Evolutionary conservation across 1,140 invertebrate genomes (phyloP), one percentile per base, ranked within the genome.

Genomic region (Uloborus diversus): DNA sequence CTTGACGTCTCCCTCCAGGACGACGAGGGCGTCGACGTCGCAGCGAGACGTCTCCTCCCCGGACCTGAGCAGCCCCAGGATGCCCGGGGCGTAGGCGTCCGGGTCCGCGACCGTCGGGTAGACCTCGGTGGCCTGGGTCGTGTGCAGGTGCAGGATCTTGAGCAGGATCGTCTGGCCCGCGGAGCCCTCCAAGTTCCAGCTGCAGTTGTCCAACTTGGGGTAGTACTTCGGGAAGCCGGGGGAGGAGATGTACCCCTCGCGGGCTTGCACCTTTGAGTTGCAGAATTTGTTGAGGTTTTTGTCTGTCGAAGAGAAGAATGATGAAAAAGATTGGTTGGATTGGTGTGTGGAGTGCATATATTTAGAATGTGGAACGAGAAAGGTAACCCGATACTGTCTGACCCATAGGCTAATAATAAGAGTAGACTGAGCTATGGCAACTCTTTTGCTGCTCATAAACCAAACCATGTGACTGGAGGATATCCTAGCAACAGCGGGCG

Each of bases 151-250:
- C 37, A 91, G 79, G 1, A 91, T 81, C 0, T 88, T 88, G 9
- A 91, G 66, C 42, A 87, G 84, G 33, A 92, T 86, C 42, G 84
- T 85, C 83, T 91, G 90, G 61, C 89, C 88, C 3, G 85, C 85
- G 27, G 88, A 82, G 0, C 86, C 89, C 20, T 83, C 84, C 4
- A 91, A 84, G 35, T 85, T 86, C 90, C 90, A 91, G 17, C 85
- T 84, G 83, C 90, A 91, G 2, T 78, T 47, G 2, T 11, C 17
- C 5, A 79, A 69, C 23, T 81, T 82, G 1, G 91, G 86, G 83
- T 91, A 91, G 85, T 88, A 91, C 82, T 89, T 87, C 0, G 91
- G 90, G 85, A 91, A 92, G 0, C 90, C 90, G 0, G 90, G 90
- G 68, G 89, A 90, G 23, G 88, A 87, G 32, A 91, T 87, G 84